Base-by-base conservation (phyloP, 2,797 vertebrate genomes). In the Nyctalus aviator region DNA sequence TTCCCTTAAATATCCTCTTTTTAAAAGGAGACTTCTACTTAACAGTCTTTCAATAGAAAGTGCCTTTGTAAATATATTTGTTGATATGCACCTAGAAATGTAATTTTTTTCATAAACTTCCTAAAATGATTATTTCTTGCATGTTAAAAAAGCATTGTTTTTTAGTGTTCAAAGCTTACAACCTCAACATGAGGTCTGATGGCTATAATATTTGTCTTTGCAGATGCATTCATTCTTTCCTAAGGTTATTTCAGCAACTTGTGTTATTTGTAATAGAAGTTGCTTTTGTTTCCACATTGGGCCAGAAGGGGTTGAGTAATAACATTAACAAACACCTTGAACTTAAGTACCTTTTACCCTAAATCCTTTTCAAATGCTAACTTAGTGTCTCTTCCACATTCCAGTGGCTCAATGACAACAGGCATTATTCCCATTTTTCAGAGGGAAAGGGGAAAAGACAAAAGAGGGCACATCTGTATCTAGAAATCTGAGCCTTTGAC, bases 241-340 rank as follows among this genome's bases (percentile, higher is more conserved):
- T 53, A 75, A 55, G 35, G 87, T 90, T 91, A 83, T 93, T 95
- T 90, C 92, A 88, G 59, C 75, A 93, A 69, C 35, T 79, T 78
- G 48, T n/a, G 30, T 68, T 94, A 73, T 95, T 91, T 93, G 77
- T 84, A 93, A 90, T 50, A 90, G 76, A 92, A 92, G 23, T 90
- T 92, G 81, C 23, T 94, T 94, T 88, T 92, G 78, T 93, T 95
- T 95, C 59, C n/a, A 86, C 20, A 12, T 66, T 93, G 78, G 27
- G 71, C 53, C 73, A 78, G 59, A 73, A 76, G 30, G 30, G 53
- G 50, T 96, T 90, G 71, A 79, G 53, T 91, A 94, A 92, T 83
- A 92, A 90, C 44, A 85, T 71, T 94, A 90, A 93, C 50, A 90
- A 90, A 96, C 64, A 86, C 41, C 71, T 71, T 72, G 44, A 94